Evolutionary conservation across 2,797 vertebrate species (phyloP).

Genomic region (Peromyscus eremicus): DNA sequence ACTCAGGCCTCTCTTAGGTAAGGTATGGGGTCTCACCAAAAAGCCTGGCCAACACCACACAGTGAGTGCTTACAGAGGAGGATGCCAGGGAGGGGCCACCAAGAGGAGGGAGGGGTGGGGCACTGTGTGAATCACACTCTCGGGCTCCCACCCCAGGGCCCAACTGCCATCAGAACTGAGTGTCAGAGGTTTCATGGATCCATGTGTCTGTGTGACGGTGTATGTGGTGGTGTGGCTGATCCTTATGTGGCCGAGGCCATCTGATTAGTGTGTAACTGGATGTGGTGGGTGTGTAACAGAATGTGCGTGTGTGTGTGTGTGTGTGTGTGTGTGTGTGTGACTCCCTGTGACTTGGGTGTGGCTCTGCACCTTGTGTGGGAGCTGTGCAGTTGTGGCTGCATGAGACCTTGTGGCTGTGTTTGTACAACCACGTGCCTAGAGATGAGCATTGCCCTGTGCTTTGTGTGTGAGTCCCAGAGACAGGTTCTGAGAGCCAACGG

Average conservation of each 20-base stretch:
- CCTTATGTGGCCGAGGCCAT: neutral
- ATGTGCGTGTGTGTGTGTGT: neutral
- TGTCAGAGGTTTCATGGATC: neutral
- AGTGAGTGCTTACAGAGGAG: neutral
- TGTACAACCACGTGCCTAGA: neutral
- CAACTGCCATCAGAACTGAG: neutral
- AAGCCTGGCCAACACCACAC: neutral
- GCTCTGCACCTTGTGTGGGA: neutral
- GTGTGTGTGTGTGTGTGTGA: too few relatives aligned
- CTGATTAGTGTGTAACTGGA: slow-evolving; percentile 4
- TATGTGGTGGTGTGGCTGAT: neutral
- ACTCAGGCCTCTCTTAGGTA: neutral
- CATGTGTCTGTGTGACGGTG: neutral
- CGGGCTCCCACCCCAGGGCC: neutral
- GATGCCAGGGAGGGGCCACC: neutral
- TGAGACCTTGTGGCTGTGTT: neutral
- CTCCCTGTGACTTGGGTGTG: slow-evolving; percentile 51
- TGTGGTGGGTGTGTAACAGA: slow-evolving; percentile 19
- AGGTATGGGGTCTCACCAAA: neutral
- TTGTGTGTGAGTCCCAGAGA: neutral
- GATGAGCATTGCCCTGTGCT: neutral
- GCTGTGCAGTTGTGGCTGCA: neutral
- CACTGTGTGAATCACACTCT: neutral
- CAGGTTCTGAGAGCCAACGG: neutral
- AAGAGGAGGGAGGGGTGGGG: neutral